phyloP scores from a whole-genome alignment of 2,113 vertebrate genomes.

The Saccopteryx leptura region DNA sequence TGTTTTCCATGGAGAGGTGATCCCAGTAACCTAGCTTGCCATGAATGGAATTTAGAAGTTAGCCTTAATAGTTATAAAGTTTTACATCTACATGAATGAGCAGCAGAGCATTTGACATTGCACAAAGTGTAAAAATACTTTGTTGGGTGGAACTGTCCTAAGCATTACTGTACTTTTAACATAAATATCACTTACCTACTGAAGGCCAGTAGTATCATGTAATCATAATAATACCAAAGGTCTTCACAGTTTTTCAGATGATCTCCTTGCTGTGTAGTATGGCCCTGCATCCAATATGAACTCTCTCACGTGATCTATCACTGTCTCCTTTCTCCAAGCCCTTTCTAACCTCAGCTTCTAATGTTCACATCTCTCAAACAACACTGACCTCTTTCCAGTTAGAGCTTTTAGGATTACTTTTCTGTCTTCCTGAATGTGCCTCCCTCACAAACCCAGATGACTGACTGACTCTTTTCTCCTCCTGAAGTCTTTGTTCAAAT shows the following conservation, averaged over 20 bases:
- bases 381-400: not conserved
- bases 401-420: not conserved
- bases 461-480: not conserved
- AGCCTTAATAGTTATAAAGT: not conserved
- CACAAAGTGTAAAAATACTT: not conserved
- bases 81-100: not conserved
- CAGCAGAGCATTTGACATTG: constrained; percentile 24
- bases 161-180: not conserved
- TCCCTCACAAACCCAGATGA: not conserved
- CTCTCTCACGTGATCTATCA: not conserved
- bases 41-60: constrained; percentile 53
- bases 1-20: constrained; percentile 18
- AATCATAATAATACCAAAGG: not conserved
- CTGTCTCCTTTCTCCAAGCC: not conserved
- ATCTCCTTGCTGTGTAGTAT: not conserved
- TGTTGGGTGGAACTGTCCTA: not conserved
- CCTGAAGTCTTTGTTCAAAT: not conserved
- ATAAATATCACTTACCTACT: not conserved
- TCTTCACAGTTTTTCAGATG: not conserved
- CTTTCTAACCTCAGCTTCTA: not conserved
- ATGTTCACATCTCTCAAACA: not conserved
- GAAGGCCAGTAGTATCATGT: not conserved
- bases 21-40: not conserved
- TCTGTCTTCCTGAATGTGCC: not conserved
- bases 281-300: not conserved